Base-by-base conservation (phyloP, 2,113 vertebrate species). In the Engystomops pustulosus region DNA sequence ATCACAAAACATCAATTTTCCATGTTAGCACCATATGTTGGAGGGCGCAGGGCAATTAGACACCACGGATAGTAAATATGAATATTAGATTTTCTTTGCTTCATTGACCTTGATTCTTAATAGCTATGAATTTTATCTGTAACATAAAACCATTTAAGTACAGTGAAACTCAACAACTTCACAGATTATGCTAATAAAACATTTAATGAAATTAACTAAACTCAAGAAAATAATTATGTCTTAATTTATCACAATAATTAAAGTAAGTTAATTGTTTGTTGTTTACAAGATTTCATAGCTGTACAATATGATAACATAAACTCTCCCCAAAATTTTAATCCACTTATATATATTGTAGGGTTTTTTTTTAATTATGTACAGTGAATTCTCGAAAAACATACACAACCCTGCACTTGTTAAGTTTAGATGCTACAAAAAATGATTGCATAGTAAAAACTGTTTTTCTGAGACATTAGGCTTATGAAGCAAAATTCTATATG, bases 21-120 rank as follows among this genome's bases (percentile, higher is more conserved):
- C 41, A 8, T 67, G 78, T 45, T 41, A 67, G 34, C 36, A 80
- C 78, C 78, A 80, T 80, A 80, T 80, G 78, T 60, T 80, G 38
- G 58, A 49, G 78, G 47, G 38, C 53, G 65, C 25, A 47, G 58
- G 55, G 38, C 41, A 80, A 80, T 80, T 67, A 80, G 38, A 65
- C 60, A 65, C n/a, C 25, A 80, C 41, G 25, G 58, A 60, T 62
- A 79, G 34, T 47, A 80, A 67, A 80, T 80, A 79, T 79, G 58
- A 65, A 65, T 47, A 80, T 80, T 80, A 80, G 32, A 80, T 80
- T 80, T 44, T 23, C 23, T 65, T 32, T 45, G 27, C 78, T 67
- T 80, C 58, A 67, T 25, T 47, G 58, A 58, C 36, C 78, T 80
- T 38, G 78, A 80, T 15, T 44, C 38, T 65, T 80, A 41, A 60